Conservation (phyloP, 2,888 invertebrate species). For the Chymomyza amoena region DNA sequence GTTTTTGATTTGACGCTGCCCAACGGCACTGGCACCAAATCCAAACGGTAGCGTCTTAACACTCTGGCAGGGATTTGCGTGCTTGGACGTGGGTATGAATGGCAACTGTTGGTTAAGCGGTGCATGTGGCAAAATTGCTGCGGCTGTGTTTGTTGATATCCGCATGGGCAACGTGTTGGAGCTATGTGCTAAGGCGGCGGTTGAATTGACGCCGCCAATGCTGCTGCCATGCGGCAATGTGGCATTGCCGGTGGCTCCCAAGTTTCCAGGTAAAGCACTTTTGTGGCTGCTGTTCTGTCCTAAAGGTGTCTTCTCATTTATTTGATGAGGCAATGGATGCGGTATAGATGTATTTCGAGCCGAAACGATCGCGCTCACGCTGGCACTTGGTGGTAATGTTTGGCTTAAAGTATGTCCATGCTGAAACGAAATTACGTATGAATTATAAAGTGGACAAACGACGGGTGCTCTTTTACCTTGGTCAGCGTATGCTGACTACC, state of each 20-base stretch:
- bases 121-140: constrained; percentile 22
- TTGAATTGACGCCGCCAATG: constrained; percentile 25
- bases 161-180: constrained; percentile 56
- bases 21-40: constrained; percentile 38
- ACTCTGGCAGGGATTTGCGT: constrained; percentile 75
- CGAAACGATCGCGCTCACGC: constrained; percentile 62
- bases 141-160: constrained; percentile 42
- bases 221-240: constrained; percentile 45
- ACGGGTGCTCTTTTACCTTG: constrained; percentile 37
- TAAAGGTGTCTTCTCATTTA: constrained; percentile 62
- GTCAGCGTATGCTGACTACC: constrained; percentile 45
- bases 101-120: constrained; percentile 54
- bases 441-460: not conserved
- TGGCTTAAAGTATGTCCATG: constrained; percentile 71
- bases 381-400: constrained; percentile 69
- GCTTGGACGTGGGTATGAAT: constrained; percentile 66
- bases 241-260: constrained; percentile 11
- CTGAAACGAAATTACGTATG: constrained; percentile 37
- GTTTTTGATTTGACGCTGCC: constrained; percentile 10
- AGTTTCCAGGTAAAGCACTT: constrained; percentile 10
- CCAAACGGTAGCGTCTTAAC: constrained; percentile 72
- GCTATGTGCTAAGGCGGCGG: constrained; percentile 39
- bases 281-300: constrained; percentile 21
- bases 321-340: constrained; percentile 79
- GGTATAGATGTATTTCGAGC: constrained; percentile 78